Evolutionary conservation across 1,140 invertebrate genomes (phyloP), one percentile per base, ranked within the genome.

Genomic region (Wiebesia pumilae): DNA sequence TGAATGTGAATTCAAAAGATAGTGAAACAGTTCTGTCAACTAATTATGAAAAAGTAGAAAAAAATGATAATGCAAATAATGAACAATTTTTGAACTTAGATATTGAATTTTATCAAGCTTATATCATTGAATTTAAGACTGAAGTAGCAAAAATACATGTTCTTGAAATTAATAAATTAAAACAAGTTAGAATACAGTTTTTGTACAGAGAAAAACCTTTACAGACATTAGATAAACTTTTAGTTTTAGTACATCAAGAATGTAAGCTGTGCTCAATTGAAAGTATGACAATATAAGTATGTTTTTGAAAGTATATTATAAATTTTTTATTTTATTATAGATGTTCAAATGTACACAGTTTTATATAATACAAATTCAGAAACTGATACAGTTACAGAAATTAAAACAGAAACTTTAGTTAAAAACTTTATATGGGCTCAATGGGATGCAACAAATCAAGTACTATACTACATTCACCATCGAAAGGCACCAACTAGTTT

Each of bases 401-500:
- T 96, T 4, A 94, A 94, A 71, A 94, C 94, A 19, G 96, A 97
- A 91, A 94, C 93, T 1, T 93, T 97, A 82, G 96, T 97, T 0
- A 95, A 95, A 90, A 95, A 94, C 54, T 97, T 97, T 89, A 96
- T 96, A 79, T 97, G 97, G 97, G 96, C 97, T 0, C 97, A 97
- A 88, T 97, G 97, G 97, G 96, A 97, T 91, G 94, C 96, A 86
- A 94, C 95, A 33, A 95, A 96, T 94, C 96, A 97, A 92, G 96
- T 96, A 19, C 92, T 97, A 1, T 97, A 97, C 92, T 97, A 97
- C 90, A 97, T 97, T 86, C 96, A 97, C 90, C 95, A 97, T 84
- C 95, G 96, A 88, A 95, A 95, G 88, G 95, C 96, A 47, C 93
- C 94, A 12, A 95, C 95, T 81, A 96, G 95, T 90, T 94, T 95